A percentile compares a stretch with the other conserved stretches of the same genome.
phyloP scores from a whole-genome alignment of 2,888 invertebrate species.

The Liposcelis brunnea region DNA sequence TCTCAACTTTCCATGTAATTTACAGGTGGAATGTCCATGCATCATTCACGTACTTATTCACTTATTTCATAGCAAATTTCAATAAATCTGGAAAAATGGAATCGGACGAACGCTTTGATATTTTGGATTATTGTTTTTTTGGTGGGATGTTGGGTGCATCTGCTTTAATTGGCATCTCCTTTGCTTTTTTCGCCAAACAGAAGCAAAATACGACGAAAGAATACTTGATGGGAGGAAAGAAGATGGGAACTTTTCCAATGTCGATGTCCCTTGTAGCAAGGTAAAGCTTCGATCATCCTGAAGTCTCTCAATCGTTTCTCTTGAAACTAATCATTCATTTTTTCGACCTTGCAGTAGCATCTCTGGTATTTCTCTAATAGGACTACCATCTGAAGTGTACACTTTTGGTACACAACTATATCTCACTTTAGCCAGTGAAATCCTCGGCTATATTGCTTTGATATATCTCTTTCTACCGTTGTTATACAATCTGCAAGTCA shows the following conservation, averaged over 20 bases:
- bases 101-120: constrained; percentile 29
- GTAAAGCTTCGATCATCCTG: constrained; percentile 27
- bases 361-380: constrained; percentile 54
- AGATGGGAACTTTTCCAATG: constrained; percentile 61
- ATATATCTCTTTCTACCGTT: constrained; percentile 50
- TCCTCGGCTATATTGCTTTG: constrained; percentile 47
- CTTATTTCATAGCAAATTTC: no score
- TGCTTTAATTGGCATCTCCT: constrained; percentile 49
- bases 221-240: constrained; percentile 56
- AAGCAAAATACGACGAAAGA: constrained; percentile 52
- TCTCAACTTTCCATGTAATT: no score
- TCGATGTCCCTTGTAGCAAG: constrained; percentile 65
- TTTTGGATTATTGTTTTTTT: constrained; percentile 47
- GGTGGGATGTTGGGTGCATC: constrained; percentile 44
- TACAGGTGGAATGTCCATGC: no score
- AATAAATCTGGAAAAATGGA: no score
- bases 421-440: constrained; percentile 45
- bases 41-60: no score
- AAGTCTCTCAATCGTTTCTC: no score
- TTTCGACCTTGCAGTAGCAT: constrained; percentile 38
- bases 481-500: constrained; percentile 54
- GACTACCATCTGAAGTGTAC: constrained; percentile 59
- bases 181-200: constrained; percentile 47
- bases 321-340: no score
- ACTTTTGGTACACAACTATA: constrained; percentile 56